These are phyloP conservation scores for Dipodomys stephensi DNA, from an alignment of 2,113 vertebrate species.

Conservation along the genomic window DNA sequence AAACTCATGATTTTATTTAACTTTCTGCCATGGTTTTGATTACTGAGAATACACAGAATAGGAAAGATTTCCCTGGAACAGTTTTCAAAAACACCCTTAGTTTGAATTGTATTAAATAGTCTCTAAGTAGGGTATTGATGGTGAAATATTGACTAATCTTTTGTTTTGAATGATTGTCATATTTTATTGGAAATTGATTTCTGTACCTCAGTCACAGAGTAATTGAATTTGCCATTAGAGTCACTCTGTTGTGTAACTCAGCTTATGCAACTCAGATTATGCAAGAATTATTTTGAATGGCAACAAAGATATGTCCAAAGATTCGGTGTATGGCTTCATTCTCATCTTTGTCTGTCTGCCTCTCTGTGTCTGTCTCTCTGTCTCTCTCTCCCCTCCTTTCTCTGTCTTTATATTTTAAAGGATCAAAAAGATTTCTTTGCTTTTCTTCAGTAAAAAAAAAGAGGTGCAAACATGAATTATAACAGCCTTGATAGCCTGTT, in stretches of 20 bases:
- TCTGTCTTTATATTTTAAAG: conserved; percentile 35
- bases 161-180: conserved; percentile 76
- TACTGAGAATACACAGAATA: not conserved
- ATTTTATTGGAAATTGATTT: conserved; percentile 74
- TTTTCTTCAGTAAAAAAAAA: not conserved
- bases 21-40: conserved; percentile 47
- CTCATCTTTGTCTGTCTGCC: not conserved
- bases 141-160: conserved; percentile 68
- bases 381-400: too few species aligned
- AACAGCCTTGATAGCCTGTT: not conserved
- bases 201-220: conserved; percentile 49
- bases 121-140: conserved; percentile 62
- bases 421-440: not conserved
- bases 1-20: conserved; percentile 52
- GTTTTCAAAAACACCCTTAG: not conserved
- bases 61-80: conserved; percentile 12
- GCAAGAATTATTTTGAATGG: conserved; percentile 37
- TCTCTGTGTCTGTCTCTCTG: not conserved
- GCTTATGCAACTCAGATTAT: conserved; percentile 64
- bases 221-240: conserved; percentile 71
- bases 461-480: not conserved
- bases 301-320: not conserved
- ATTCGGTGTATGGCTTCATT: not conserved
- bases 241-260: conserved; percentile 65
- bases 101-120: conserved; percentile 61